Conservation (phyloP, 2,797 vertebrate genomes). For the Anguilla pacifica region DNA sequence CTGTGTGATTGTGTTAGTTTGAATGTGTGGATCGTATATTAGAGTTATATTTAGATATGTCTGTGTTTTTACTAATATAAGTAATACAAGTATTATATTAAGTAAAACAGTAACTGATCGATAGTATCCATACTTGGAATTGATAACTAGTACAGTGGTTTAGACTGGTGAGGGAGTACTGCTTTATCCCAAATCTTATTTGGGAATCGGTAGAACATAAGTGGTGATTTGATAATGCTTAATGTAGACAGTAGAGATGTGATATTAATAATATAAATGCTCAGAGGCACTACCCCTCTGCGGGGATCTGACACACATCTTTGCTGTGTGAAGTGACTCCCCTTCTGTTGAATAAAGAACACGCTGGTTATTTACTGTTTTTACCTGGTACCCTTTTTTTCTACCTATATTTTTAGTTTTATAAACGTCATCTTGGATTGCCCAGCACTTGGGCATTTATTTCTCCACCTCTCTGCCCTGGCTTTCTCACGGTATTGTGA, state of each 20-base stretch:
- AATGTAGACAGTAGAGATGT: background rate
- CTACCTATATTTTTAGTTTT: background rate
- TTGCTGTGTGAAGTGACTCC: too few relatives aligned
- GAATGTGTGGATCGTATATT: background rate
- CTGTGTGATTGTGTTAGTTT: background rate
- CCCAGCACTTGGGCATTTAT: background rate
- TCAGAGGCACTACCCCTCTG: too few relatives aligned
- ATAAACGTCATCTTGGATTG: background rate
- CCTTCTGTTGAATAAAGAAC: too few relatives aligned
- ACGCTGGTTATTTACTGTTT: too few relatives aligned
- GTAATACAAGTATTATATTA: background rate
- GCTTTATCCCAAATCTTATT: background rate
- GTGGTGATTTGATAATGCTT: background rate
- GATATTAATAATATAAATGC: too few relatives aligned
- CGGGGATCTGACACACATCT: too few relatives aligned
- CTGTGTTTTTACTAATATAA: background rate
- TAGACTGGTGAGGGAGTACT: background rate
- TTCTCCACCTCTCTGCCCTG: background rate
- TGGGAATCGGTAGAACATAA: background rate
- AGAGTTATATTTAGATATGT: background rate
- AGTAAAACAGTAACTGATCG: background rate
- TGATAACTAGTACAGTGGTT: background rate
- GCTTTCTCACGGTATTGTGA: background rate
- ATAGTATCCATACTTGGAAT: background rate
- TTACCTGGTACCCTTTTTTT: too few relatives aligned